A percentile compares a stretch with the other conserved stretches of the same genome.
phyloP scores from a whole-genome alignment of 1,140 invertebrate genomes.

The Hyposmocoma kahamanoa region DNA sequence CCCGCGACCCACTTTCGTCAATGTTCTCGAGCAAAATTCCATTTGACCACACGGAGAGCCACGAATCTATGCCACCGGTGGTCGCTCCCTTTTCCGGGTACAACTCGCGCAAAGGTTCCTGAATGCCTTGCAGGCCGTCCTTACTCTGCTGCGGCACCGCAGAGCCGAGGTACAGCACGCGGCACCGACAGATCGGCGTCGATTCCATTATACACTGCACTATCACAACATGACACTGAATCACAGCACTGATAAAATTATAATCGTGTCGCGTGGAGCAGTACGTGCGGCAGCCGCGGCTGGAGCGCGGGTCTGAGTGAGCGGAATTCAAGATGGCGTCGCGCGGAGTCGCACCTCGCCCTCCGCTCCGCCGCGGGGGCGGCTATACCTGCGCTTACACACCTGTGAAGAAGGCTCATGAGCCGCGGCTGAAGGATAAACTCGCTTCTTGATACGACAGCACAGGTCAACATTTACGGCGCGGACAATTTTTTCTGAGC shows the following conservation, averaged over 20 bases:
- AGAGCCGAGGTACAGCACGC: constrained; percentile 98
- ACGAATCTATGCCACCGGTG: constrained; percentile 95
- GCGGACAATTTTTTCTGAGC: no score
- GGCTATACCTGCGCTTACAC: constrained; percentile 62
- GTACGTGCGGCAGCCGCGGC: constrained; percentile 54
- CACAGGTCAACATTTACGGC: background rate
- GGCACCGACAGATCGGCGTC: constrained; percentile 95
- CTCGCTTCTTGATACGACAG: background rate
- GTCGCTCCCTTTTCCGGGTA: constrained; percentile 94
- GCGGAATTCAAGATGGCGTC: constrained; percentile 68
- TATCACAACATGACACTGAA: constrained; percentile 66
- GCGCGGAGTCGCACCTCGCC: constrained; percentile 16
- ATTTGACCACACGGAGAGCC: constrained; percentile 98
- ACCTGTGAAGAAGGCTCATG: constrained; percentile 59
- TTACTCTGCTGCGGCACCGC: constrained; percentile 98
- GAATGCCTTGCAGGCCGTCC: constrained; percentile 97
- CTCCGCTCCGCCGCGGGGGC: constrained; percentile 16
- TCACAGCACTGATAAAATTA: constrained; percentile 44
- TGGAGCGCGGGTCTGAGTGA: constrained; percentile 63
- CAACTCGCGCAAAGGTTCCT: constrained; percentile 96
- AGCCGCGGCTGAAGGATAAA: constrained; percentile 12
- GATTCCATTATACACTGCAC: constrained; percentile 76
- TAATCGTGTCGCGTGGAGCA: constrained; percentile 20
- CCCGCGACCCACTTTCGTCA: constrained; percentile 94
- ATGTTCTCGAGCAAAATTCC: constrained; percentile 97